Conservation (phyloP, 2,113 vertebrate species). For the Glaucomys volans region DNA sequence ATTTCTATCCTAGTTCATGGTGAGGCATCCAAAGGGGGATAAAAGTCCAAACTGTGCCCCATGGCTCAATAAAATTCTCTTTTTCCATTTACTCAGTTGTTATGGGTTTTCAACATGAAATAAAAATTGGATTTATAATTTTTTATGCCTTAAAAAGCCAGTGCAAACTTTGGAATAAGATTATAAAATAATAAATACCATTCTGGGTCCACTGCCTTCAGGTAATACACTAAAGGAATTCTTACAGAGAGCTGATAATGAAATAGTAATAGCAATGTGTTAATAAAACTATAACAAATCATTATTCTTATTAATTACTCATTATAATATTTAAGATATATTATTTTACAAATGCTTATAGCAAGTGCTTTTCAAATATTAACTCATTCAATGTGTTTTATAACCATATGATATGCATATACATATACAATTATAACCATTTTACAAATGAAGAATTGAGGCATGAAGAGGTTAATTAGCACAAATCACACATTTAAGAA, state of each 20-base stretch:
- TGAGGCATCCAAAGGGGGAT: background rate
- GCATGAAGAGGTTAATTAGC: background rate
- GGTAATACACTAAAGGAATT: background rate
- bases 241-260: background rate
- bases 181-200: conserved; percentile 32
- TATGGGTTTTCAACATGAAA: conserved; percentile 14
- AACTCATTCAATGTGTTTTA: conserved; percentile 11
- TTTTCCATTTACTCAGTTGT: background rate
- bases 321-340: conserved; percentile 5
- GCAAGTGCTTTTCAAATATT: background rate
- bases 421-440: background rate
- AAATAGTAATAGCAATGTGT: conserved; percentile 7
- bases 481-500: background rate
- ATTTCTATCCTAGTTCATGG: background rate
- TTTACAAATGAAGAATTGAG: conserved; percentile 52
- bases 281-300: background rate
- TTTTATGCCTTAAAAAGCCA: conserved; percentile 9
- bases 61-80: background rate
- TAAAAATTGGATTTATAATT: conserved; percentile 40
- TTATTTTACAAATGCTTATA: conserved; percentile 35
- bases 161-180: background rate
- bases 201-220: background rate
- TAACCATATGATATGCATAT: background rate
- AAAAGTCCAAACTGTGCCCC: background rate
- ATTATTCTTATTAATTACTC: background rate